Percentiles rank a stretch among this genome's conserved stretches.
These are phyloP conservation scores for Emydura subglobosa DNA, from an alignment of 2,113 vertebrate species.

Conservation along the genomic window DNA sequence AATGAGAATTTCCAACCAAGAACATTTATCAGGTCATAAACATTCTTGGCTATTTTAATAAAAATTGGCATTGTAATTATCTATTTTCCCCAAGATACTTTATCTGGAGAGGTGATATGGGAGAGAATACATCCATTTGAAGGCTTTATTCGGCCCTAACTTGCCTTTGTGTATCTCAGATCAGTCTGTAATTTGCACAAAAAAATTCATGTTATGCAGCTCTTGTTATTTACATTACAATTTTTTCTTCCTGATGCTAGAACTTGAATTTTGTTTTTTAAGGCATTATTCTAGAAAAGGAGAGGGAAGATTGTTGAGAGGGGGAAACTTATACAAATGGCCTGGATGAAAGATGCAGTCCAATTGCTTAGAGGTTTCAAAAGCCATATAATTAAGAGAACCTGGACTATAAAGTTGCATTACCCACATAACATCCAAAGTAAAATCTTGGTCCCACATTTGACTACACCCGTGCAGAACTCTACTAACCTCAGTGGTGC, in stretches of 20 bases:
- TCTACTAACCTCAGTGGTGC: neutral
- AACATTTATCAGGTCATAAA: conserved; percentile 70
- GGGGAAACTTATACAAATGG: neutral
- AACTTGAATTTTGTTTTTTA: neutral
- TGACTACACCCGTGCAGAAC: neutral
- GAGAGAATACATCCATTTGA: neutral
- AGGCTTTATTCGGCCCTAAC: neutral
- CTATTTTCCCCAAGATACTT: conserved; percentile 42
- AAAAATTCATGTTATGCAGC: neutral
- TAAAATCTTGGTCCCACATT: neutral
- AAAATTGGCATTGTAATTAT: conserved; percentile 67
- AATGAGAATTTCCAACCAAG: conserved; percentile 67
- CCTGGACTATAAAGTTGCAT: neutral
- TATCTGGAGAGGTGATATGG: conserved; percentile 31
- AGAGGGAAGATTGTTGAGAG: neutral
- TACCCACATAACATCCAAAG: neutral
- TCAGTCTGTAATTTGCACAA: neutral
- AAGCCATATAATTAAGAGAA: neutral
- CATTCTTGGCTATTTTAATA: conserved; percentile 70
- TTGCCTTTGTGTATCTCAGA: neutral
- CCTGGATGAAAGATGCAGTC: neutral
- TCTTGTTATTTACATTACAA: neutral
- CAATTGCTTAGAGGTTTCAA: neutral
- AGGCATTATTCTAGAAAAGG: neutral
- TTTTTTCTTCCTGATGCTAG: neutral